Evolutionary conservation across 2,797 vertebrate species (phyloP), one percentile per base, ranked within the genome.

Genomic region (Pagetopsis macropterus): DNA sequence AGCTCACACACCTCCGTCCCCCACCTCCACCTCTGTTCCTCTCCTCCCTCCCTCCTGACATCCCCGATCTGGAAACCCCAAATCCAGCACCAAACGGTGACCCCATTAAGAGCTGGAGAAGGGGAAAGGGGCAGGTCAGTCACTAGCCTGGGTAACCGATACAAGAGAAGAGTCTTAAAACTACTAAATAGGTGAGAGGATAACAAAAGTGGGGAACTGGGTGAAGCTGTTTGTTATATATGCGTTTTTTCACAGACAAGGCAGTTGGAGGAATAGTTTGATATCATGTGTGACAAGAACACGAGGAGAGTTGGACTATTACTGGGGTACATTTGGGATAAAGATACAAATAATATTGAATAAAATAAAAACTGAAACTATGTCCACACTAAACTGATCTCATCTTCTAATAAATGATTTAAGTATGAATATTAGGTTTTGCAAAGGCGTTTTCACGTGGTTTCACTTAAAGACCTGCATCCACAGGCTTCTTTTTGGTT

Each of bases 1-100:
- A 85, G 87, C 83, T 81, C 91, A 73, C 27, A 49, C 67, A 54
- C 65, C 55, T 8, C 74, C 40, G 0, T 49, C 65, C 17, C 43
- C 27, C 4, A 37, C 31, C 46, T 15, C 33, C 62, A 55, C 80
- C 79, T 81, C 92, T 89, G 92, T 86, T 76, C 81, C 88, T 90
- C 82, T 65, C 83, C 91, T 54, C 41, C 37, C 14, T 55, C 75
- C 33, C 50, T 52, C 11, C 75, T 70, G 51, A 67, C 81, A 58
- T 65, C 51, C 56, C 37, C n/a, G 44, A 41, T 65, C 70, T 73
- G 63, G 41, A 68, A 72, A 57, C 37, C 65, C 66, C 6, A 49
- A 19, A 52, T 50, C 56, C 56, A 79, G 27, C 75, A 65, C 56
- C 82, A 79, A 78, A 67, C 44, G 11, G 27, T 82, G 84, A 83